Evolutionary conservation across 2,797 vertebrate species (phyloP).

Genomic region (Synaphobranchus kaupii): DNA sequence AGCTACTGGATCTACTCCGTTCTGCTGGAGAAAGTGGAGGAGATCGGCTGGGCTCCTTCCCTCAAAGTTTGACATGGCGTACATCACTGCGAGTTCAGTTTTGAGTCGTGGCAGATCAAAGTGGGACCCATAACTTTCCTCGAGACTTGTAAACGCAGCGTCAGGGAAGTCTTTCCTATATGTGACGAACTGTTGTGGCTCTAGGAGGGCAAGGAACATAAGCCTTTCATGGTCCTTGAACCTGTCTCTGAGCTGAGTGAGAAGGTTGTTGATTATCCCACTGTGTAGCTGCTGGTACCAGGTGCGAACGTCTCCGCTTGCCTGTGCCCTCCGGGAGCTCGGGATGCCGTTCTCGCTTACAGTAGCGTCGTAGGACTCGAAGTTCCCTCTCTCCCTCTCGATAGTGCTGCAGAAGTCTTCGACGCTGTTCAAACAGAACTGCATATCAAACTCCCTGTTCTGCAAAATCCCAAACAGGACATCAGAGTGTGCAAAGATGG

Average conservation of each 20-base stretch:
- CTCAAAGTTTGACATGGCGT: conserved; percentile 23
- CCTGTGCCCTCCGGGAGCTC: not conserved
- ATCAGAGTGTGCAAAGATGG: not conserved
- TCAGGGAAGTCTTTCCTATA: conserved; percentile 29
- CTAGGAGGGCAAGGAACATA: conserved; percentile 26
- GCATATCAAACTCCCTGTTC: no score
- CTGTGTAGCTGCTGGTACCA: conserved; percentile 27
- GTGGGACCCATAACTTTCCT: not conserved
- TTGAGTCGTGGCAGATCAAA: conserved; percentile 27
- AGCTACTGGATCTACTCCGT: no score
- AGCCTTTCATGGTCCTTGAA: conserved; percentile 33
- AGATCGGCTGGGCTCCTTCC: conserved; percentile 11
- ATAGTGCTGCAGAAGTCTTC: conserved; percentile 28
- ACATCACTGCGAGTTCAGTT: conserved; percentile 28
- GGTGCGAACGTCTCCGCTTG: conserved; percentile 22
- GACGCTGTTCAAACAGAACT: not conserved
- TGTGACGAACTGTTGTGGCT: conserved; percentile 22
- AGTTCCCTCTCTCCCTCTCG: conserved; percentile 29
- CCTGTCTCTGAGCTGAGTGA: conserved; percentile 27
- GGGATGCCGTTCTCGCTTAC: conserved; percentile 6
- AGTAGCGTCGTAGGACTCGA: conserved; percentile 24
- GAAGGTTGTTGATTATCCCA: conserved; percentile 28
- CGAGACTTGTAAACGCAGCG: conserved; percentile 18
- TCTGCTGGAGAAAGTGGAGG: conserved; percentile 18
- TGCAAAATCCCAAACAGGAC: no score